Conservation (phyloP, 2,888 invertebrate species). For the Heliconius hortense region DNA sequence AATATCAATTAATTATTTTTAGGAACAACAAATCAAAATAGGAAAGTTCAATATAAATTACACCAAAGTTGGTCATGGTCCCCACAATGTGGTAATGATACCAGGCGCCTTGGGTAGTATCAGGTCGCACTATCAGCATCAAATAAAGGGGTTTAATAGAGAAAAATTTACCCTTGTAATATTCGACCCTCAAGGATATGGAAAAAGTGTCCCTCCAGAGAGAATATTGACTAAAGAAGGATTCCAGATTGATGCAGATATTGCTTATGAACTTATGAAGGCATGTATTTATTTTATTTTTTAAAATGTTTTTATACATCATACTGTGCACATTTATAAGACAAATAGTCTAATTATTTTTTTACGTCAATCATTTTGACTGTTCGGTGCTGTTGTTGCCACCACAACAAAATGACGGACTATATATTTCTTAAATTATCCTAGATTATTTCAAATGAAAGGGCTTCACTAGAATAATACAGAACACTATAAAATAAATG, state of each 20-base stretch:
- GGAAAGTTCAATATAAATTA: conserved; percentile 31
- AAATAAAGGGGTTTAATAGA: conserved; percentile 81
- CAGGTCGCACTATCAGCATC: conserved; percentile 62
- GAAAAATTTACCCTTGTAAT: conserved; percentile 80
- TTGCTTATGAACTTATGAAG: conserved; percentile 33
- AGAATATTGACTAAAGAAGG: conserved; percentile 5
- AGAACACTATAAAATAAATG: no score
- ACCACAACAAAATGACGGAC: no score
- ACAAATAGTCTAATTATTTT: no score
- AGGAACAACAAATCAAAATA: conserved; percentile 32
- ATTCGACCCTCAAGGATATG: conserved; percentile 85
- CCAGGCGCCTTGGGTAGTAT: conserved; percentile 33
- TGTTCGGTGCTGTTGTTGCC: no score
- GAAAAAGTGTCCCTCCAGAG: conserved; percentile 84
- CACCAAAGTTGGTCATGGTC: conserved; percentile 33
- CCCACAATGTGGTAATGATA: conserved; percentile 26
- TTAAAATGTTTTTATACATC: no score
- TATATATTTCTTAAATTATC: no score
- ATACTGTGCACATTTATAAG: no score
- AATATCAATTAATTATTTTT: background rate
- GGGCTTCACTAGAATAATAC: no score
- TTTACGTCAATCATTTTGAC: no score
- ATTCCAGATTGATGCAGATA: conserved; percentile 27
- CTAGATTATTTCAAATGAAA: no score
- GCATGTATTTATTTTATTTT: conserved; percentile 3